Conservation (phyloP, 2,797 vertebrate genomes). For the Gymnoscopelus microlampas region DNA sequence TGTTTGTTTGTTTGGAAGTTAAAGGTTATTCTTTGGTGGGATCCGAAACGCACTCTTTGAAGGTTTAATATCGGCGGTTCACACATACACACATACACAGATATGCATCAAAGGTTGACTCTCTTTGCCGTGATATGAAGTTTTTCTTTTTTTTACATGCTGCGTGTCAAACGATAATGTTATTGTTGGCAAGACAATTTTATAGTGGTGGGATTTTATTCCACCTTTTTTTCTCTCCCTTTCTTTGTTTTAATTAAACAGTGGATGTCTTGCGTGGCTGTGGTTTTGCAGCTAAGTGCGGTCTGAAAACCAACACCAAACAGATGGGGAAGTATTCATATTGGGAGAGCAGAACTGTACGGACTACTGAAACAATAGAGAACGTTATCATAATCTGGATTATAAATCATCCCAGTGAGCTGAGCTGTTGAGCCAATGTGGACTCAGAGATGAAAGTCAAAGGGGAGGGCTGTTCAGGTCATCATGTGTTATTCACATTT, state of each 20-base stretch:
- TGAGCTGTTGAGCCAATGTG: conserved; percentile 27
- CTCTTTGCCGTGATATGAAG: conserved; percentile 76
- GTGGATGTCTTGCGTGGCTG: conserved; percentile 73
- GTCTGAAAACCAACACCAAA: conserved; percentile 76
- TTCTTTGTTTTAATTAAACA: conserved; percentile 76
- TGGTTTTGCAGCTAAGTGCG: conserved; percentile 74
- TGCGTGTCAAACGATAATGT: conserved; percentile 83
- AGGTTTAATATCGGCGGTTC: conserved; percentile 79
- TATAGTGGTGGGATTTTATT: conserved; percentile 74
- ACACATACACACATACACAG: conserved; percentile 49
- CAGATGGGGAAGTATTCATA: conserved; percentile 78
- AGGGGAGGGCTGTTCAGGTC: conserved; percentile 22
- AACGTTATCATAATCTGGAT: conserved; percentile 47
- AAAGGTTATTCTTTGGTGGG: conserved; percentile 83
- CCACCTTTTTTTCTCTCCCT: conserved; percentile 49
- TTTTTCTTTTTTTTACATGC: conserved; percentile 62
- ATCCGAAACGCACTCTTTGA: conserved; percentile 83
- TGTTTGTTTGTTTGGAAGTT: conserved; percentile 85
- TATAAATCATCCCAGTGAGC: conserved; percentile 55
- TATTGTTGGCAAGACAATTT: conserved; percentile 80
- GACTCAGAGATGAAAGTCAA: conserved; percentile 34
- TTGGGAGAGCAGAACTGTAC: conserved; percentile 64
- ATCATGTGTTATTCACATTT: conserved; percentile 12
- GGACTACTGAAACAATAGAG: conserved; percentile 60
- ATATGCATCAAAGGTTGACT: conserved; percentile 77